phyloP scores from a whole-genome alignment of 2,797 vertebrate species.

The Crypturellus tataupa region DNA sequence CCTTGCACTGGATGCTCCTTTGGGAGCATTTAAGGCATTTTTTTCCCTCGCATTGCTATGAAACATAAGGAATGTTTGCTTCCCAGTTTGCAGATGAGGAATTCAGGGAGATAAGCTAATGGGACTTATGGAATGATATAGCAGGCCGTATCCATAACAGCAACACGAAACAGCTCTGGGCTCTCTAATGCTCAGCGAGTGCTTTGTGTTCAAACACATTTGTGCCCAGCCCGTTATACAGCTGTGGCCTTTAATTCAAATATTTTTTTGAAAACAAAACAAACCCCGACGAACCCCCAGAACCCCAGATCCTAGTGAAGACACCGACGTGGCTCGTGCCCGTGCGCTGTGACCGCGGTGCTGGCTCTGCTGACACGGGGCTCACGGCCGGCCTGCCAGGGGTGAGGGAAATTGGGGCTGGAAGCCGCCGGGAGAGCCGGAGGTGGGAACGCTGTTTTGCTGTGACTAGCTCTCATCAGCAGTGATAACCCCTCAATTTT shows the following conservation, averaged over 20 bases:
- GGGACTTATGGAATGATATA: not conserved
- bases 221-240: not conserved
- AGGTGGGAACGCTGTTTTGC: slow-evolving; percentile 66
- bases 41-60: not conserved
- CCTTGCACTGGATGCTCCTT: not conserved
- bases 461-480: slow-evolving; percentile 73
- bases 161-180: not conserved
- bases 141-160: not conserved
- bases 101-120: not conserved
- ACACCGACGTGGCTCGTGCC: not conserved
- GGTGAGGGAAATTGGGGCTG: slow-evolving; percentile 62
- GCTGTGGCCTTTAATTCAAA: not conserved
- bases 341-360: slow-evolving; percentile 15
- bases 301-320: slow-evolving; percentile 29
- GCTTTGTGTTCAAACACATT: slow-evolving; percentile 1
- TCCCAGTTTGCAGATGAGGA: not conserved
- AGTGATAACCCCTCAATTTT: slow-evolving; percentile 75
- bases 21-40: not conserved
- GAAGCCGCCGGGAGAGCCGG: slow-evolving; percentile 57
- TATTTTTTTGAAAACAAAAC: not conserved
- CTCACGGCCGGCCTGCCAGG: slow-evolving; percentile 58
- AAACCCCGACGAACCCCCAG: not conserved
- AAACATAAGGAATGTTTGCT: not conserved
- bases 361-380: slow-evolving; percentile 42
- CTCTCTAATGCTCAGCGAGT: not conserved